phyloP scores from a whole-genome alignment of 2,113 vertebrate genomes.

The Pachycephala philippinensis region DNA sequence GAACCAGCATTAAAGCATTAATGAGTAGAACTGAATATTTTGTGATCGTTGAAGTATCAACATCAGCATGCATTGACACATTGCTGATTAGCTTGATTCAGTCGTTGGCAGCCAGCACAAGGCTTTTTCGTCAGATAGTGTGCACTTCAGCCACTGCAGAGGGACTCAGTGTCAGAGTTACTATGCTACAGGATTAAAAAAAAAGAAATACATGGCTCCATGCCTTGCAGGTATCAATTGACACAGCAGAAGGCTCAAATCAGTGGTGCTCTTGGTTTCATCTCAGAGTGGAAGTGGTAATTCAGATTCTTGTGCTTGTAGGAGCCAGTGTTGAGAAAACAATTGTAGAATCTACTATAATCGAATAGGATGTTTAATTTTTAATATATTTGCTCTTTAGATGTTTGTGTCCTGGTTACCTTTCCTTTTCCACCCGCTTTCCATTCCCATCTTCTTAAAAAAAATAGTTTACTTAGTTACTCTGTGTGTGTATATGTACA shows the following conservation, averaged over 20 bases:
- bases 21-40: background rate
- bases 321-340: background rate
- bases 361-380: background rate
- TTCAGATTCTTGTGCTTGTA: background rate
- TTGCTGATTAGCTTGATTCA: background rate
- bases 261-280: background rate
- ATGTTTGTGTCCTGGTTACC: background rate
- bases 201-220: background rate
- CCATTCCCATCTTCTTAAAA: background rate
- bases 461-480: background rate
- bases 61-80: background rate
- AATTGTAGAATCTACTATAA: background rate
- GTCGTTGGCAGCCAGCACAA: background rate
- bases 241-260: background rate
- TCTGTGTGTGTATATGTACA: accelerated
- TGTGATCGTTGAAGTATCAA: slow-evolving; percentile 1
- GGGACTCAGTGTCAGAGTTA: background rate
- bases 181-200: background rate
- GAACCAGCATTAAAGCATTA: slow-evolving; percentile 30
- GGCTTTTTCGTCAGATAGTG: background rate
- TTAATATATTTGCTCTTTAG: background rate
- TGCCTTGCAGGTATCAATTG: background rate
- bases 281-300: accelerated
- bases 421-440: background rate
- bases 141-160: background rate